Evolutionary conservation across 2,888 invertebrate species (phyloP).

Genomic region (Lasioglossum vierecki): DNA sequence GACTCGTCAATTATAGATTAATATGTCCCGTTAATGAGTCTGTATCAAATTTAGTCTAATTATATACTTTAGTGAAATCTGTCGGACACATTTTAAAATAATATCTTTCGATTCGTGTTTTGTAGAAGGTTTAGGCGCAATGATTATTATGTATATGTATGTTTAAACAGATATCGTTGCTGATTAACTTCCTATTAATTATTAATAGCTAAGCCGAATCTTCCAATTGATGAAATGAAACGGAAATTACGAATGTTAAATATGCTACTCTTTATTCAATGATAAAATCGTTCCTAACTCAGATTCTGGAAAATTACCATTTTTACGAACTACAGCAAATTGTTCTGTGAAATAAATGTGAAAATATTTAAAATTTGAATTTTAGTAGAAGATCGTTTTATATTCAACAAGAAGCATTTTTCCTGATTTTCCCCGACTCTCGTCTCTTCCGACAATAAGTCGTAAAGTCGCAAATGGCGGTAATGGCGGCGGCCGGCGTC

Average conservation of each 20-base stretch:
- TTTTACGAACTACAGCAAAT: not conserved
- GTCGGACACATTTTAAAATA: not conserved
- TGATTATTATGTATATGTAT: not conserved
- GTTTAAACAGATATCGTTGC: not conserved
- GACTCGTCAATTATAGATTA: constrained; percentile 7
- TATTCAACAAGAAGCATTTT: not conserved
- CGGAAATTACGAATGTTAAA: not conserved
- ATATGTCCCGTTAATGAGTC: not conserved
- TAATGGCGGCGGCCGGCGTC: not conserved
- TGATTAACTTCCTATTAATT: not conserved
- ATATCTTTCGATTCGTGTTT: not conserved
- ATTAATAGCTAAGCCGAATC: not conserved
- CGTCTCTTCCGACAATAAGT: not conserved
- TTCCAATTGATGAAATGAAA: not conserved
- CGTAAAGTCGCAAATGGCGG: not conserved
- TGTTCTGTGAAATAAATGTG: not conserved
- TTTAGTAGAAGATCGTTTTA: not conserved
- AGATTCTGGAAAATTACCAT: not conserved
- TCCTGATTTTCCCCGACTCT: not conserved
- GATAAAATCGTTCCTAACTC: not conserved
- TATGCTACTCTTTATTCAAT: not conserved
- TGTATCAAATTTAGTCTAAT: not conserved
- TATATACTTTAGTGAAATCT: not conserved
- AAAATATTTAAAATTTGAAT: not conserved
- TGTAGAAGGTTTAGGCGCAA: not conserved